Evolutionary conservation across 2,797 vertebrate species (phyloP), one percentile per base, ranked within the genome.

Genomic region (Bovichtus diacanthus): DNA sequence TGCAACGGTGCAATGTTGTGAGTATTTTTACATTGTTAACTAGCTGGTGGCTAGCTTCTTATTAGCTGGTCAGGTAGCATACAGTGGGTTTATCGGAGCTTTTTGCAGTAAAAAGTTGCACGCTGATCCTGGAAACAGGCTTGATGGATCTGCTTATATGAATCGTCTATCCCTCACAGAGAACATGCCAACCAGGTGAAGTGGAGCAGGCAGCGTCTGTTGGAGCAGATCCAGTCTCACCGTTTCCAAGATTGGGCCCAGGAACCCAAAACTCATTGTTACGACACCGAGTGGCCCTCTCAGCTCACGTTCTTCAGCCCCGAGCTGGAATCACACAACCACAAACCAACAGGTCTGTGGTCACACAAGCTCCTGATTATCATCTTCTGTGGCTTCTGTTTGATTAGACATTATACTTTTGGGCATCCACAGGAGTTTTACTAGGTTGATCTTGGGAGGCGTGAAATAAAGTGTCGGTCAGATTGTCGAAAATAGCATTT

Each of bases 191-290:
- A 96, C 29, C 95, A 95, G 56, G 91, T 93, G 88, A 96, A 96
- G 90, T 96, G 94, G 65, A 95, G 92, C 60, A 97, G 96, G 55
- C 96, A 96, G 67, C 92, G 94, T 0, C 82, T 96, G 50, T 88
- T 96, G 89, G 97, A 98, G 80, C 95, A 95, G 89, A 94, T 96
- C 72, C 96, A 96, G 88, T 92, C 95, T 10, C 95, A 93, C 47
- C 95, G 94, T 27, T 93, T 95, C 49, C 90, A 95, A 0, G 96
- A 97, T 12, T 97, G 97, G 96, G 96, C 97, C 69, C 96, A 95
- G 91, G 96, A 97, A 60, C 74, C 91, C 4, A 95, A 96, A 18
- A 86, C 91, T 36, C 94, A 95, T 0, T 93, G 95, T 86, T 96
- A 95, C 0, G 94, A 96, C 62, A 70, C 95, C 3, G 92, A 93